Evolutionary conservation across 2,797 vertebrate species (phyloP).

Genomic region (Chaetodon trifasciatus): DNA sequence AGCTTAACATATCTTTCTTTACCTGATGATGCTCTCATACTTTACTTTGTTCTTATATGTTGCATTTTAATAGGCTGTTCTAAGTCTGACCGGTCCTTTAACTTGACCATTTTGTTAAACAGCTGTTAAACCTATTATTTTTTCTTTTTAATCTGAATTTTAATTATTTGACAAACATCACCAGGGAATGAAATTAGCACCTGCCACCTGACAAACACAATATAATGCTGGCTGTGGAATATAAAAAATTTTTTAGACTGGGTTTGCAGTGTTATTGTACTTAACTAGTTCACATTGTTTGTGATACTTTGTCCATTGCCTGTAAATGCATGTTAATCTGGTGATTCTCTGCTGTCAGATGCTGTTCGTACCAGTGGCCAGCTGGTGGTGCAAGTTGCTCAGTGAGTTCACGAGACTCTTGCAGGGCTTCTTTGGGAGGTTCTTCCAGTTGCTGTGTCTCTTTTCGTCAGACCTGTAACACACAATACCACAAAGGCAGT

Average conservation of each 20-base stretch:
- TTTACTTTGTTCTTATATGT: not conserved
- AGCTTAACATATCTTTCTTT: not conserved
- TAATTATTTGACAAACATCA: not conserved
- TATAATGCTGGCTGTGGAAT: too few relatives aligned
- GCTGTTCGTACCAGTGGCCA: conserved; percentile 87
- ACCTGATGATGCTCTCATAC: not conserved
- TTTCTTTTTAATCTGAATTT: not conserved
- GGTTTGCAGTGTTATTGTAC: not conserved
- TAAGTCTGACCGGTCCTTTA: not conserved
- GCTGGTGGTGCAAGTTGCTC: conserved; percentile 91
- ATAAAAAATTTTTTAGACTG: too few relatives aligned
- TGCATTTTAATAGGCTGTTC: not conserved
- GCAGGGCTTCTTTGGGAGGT: conserved; percentile 96
- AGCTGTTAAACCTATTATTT: not conserved
- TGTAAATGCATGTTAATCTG: not conserved
- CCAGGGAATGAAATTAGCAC: too few relatives aligned
- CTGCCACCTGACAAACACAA: too few relatives aligned
- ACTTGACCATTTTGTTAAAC: not conserved
- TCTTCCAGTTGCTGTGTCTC: conserved; percentile 94
- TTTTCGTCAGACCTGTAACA: conserved; percentile 93
- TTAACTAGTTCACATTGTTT: not conserved
- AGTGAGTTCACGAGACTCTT: conserved; percentile 92
- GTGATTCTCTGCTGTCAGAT: not conserved
- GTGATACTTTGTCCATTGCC: not conserved
- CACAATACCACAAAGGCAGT: conserved; percentile 40